phyloP scores from a whole-genome alignment of 2,888 invertebrate genomes.

The Incurvaria masculella region DNA sequence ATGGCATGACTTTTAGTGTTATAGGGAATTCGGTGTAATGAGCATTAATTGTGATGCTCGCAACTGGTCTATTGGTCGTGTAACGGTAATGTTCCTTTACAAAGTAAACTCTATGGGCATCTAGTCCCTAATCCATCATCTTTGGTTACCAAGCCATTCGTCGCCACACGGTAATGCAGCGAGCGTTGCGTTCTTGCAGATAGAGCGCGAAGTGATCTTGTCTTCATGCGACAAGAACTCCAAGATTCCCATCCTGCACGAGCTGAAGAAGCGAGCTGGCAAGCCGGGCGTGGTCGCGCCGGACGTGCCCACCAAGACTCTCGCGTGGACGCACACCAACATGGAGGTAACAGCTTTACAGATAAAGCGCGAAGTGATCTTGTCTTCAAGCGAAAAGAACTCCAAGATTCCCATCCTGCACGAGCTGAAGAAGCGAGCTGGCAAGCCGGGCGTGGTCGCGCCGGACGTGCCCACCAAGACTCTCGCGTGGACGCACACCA shows the following conservation, averaged over 20 bases:
- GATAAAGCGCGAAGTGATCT: conserved; percentile 77
- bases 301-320: conserved; percentile 70
- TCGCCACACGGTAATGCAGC: too few relatives aligned
- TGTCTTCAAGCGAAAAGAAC: conserved; percentile 72
- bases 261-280: conserved; percentile 56
- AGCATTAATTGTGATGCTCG: too few relatives aligned
- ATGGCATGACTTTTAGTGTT: too few relatives aligned
- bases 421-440: conserved; percentile 59
- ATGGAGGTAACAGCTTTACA: conserved; percentile 39
- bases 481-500: conserved; percentile 60
- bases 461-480: conserved; percentile 75
- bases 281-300: conserved; percentile 66
- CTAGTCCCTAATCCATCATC: too few relatives aligned
- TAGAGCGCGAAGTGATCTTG: conserved; percentile 74
- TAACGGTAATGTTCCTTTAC: too few relatives aligned
- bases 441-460: conserved; percentile 61
- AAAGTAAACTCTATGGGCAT: too few relatives aligned
- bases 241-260: conserved; percentile 74
- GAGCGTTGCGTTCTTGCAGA: too few relatives aligned
- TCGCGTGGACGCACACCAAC: conserved; percentile 59
- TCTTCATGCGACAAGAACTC: conserved; percentile 73
- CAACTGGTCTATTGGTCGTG: too few relatives aligned
- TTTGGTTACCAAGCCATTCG: too few relatives aligned
- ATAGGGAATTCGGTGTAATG: too few relatives aligned
- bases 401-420: conserved; percentile 75